Percentiles rank a stretch among this genome's conserved stretches.
phyloP scores from a whole-genome alignment of 2,888 invertebrate species.

The Venusia cambrica region DNA sequence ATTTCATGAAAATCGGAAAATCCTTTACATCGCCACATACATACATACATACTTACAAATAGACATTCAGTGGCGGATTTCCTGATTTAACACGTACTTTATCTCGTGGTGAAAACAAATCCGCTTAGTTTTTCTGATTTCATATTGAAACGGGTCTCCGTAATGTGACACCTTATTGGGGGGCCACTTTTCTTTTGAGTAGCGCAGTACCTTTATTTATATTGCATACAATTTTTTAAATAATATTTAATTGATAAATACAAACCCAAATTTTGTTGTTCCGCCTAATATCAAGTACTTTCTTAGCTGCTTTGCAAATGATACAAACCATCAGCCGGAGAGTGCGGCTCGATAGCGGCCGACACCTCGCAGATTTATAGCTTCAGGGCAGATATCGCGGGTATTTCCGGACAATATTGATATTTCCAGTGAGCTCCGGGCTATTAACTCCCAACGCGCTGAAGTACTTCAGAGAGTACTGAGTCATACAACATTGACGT shows the following conservation, averaged over 20 bases:
- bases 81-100: too few relatives aligned
- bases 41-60: too few relatives aligned
- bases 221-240: too few relatives aligned
- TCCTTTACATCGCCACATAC: too few relatives aligned
- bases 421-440: conserved; percentile 64
- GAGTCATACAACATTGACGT: conserved; percentile 39
- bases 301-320: conserved; percentile 74
- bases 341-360: conserved; percentile 69
- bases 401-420: conserved; percentile 71
- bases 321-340: conserved; percentile 75
- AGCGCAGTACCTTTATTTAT: too few relatives aligned
- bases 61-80: too few relatives aligned
- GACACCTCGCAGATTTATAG: conserved; percentile 75
- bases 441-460: conserved; percentile 68
- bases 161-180: too few relatives aligned
- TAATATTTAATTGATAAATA: conserved; percentile 8
- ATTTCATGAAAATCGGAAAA: too few relatives aligned
- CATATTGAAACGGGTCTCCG: too few relatives aligned
- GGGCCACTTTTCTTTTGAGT: too few relatives aligned
- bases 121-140: too few relatives aligned
- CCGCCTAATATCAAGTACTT: conserved; percentile 48
- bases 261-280: conserved; percentile 11
- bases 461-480: conserved; percentile 62
- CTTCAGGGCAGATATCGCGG: conserved; percentile 55
- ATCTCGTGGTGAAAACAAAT: too few relatives aligned